Evolutionary conservation across 1,140 invertebrate genomes (phyloP), one percentile per base, ranked within the genome.

Genomic region (Mylabris phalerata): DNA sequence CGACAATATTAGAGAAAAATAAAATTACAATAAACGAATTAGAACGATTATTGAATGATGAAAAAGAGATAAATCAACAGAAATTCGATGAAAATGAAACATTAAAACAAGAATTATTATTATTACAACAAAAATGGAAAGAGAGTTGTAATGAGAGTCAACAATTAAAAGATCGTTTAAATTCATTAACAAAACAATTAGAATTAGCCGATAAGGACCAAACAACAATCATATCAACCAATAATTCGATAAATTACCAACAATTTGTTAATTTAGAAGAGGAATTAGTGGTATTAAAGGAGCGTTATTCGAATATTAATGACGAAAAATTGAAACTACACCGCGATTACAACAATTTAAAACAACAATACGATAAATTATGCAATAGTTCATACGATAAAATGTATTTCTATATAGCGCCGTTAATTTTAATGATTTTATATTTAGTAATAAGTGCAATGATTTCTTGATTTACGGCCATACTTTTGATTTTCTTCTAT

Each of bases 271-370:
- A 61, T 50, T 57, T 78, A 4, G 76, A 75, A 54, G 79, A 80
- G 57, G 78, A 81, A 61, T 57, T 81, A 44, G 75, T 78, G 47
- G 71, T 75, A 11, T 60, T 81, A 11, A 80, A 80, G 45, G 79
- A 81, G 61, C 76, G 77, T 52, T 81, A 73, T 62, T 74, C 75
- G 47, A 57, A 60, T 32, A 71, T 72, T 4, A 72, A 71, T 38
- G 73, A 78, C 46, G 77, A 81, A 57, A 79, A 80, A 59, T 59
- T 72, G 9, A 64, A 75, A 41, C 61, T 81, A 3, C 63, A 69
- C 9, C 75, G 74, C 54, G 75, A 78, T 42, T 74, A 73, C 19
- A 9, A 58, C 3, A 57, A 48, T 40, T 39, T 71, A 47, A 67
- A 56, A 24, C 58, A 67, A 44, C 62, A 73, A 48, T 73, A 73